Evolutionary conservation across 2,113 vertebrate genomes (phyloP), one percentile per base, ranked within the genome.

Genomic region (Mormyrus lacerda): DNA sequence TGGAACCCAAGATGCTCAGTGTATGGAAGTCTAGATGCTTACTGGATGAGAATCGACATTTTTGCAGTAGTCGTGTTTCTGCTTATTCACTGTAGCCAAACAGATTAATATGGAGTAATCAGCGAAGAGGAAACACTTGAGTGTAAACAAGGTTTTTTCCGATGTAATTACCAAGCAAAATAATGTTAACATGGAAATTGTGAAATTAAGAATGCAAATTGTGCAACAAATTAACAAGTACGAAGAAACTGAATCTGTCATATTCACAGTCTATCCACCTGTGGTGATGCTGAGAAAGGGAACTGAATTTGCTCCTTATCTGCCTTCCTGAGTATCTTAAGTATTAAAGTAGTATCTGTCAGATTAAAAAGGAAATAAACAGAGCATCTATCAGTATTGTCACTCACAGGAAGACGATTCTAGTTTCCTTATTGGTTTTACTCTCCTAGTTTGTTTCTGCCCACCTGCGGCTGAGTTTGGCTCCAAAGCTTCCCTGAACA

Each of bases 341-440:
- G 39, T 91, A 31, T 69, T 69, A 69, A 69, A 69, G 27, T 65
- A n/a, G 9, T 65, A 65, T n/a, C 91, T 86, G 91, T 90, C 93
- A 91, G 90, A 93, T 94, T 93, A 90, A 92, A 92, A 55, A 83
- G 88, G 92, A 92, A 91, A 91, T 93, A 91, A 88, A 94, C 92
- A 76, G 91, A 94, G 93, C 92, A 91, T 90, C 92, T 94, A 94
- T 94, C 92, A 94, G 92, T 93, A 91, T 94, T 94, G 92, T 79
- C 88, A 92, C 90, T 92, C 69, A 39, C n/a, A 6, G 61, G 61
- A 31, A n/a, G 9, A 31, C 3, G 61, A 69, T 69, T 69, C 61
- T 2, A 10, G 61, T 69, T 69, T 31, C 10, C 61, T 90, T 47
- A 89, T 89, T 87, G 90, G 92, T 90, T 91, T 85, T 82, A 87